Base-by-base conservation (phyloP, 2,888 invertebrate species). In the Caenorhabditis afra region DNA sequence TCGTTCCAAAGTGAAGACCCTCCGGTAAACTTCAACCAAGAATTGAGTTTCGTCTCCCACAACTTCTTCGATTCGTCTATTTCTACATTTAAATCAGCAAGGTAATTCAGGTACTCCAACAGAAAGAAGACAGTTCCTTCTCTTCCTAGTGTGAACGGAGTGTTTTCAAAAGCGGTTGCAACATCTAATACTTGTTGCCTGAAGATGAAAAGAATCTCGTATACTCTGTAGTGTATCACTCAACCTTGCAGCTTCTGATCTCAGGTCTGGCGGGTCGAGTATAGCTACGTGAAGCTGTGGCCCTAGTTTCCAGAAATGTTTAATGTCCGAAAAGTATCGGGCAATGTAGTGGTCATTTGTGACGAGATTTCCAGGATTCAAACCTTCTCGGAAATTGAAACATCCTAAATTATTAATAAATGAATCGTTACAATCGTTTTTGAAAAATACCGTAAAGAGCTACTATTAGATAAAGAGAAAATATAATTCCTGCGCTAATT, bases 361-460 rank as follows among this genome's bases (percentile, higher is more conserved):
- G 10, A 89, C 89, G 47, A 90, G 76, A 74, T 90, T 88, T 8
- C 83, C 86, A 3, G 90, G 90, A 61, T 90, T 87, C 37, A 90
- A 53, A 5, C 90, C 90, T 80, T 90, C 90, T 23, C 80, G 81
- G 45, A 84, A 84, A 29, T 84, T 84, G 18, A 96, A 91, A 89
- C 96, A 96, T 12, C 83, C 82, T 82, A 8, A 52, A 70, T 52
- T 53, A 35, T n/a, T 41, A 7, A 29, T 29, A n/a, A n/a, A n/a
- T 29, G 7, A 7, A 29, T 29, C 29, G 7, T 3, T 29, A 57
- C 18, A 49, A 12, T 37, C 23, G 0, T 14, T 12, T 39, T 53
- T 45, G 0, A 47, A 47, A 29, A 5, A 22, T 37, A 83, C 85
- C 85, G 45, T 83, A 84, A 45, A 81, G 20, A 10, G 85, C 84